Evolutionary conservation across 2,888 invertebrate species (phyloP).

Genomic region (Anagyrus pseudococci): DNA sequence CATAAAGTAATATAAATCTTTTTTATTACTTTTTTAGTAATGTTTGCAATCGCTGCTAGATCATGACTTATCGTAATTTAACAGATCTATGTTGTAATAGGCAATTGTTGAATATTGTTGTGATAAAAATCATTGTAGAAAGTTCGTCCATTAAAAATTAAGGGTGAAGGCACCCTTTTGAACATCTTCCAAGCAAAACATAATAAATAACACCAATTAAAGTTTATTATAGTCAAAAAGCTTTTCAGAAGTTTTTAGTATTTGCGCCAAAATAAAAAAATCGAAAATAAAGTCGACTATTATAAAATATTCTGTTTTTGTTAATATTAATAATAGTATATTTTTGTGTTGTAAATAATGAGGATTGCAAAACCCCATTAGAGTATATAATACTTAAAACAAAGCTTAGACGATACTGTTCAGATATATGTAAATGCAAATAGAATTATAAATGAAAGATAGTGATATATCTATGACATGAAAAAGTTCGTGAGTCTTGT

Average conservation of each 20-base stretch:
- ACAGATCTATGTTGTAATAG: constrained; percentile 21
- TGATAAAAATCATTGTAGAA: constrained; percentile 30
- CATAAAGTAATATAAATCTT: constrained; percentile 16
- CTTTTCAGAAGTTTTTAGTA: constrained; percentile 29
- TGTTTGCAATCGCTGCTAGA: constrained; percentile 15
- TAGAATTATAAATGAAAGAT: constrained; percentile 28
- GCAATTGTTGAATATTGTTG: constrained; percentile 24
- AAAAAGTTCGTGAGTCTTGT: constrained; percentile 12
- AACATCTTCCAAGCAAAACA: constrained; percentile 26
- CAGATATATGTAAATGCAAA: constrained; percentile 23
- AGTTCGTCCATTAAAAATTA: constrained; percentile 24
- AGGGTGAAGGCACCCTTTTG: constrained; percentile 17
- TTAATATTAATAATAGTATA: constrained; percentile 44
- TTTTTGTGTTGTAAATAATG: constrained; percentile 48
- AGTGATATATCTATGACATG: constrained; percentile 20
- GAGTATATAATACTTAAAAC: constrained; percentile 27
- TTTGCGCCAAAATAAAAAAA: constrained; percentile 18
- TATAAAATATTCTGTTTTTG: constrained; percentile 42
- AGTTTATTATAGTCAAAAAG: constrained; percentile 30
- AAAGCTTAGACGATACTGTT: constrained; percentile 17
- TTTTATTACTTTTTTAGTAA: constrained; percentile 20
- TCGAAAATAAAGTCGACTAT: constrained; percentile 23
- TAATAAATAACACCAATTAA: constrained; percentile 32
- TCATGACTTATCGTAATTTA: constrained; percentile 22
- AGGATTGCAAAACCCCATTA: constrained; percentile 41